phyloP scores from a whole-genome alignment of 2,888 invertebrate genomes.

The Calliphora vomitoria region DNA sequence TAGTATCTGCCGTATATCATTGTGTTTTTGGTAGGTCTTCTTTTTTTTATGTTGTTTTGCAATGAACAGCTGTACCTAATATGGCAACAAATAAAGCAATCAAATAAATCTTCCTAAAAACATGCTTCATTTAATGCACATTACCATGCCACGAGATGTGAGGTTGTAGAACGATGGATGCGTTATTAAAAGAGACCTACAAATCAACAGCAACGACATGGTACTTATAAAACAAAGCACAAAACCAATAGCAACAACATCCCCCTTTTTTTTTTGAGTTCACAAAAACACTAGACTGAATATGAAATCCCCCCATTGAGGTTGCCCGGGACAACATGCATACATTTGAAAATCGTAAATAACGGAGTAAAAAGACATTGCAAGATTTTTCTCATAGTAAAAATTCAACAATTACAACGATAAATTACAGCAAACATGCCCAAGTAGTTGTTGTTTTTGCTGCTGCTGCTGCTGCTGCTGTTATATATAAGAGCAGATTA shows the following conservation, averaged over 20 bases:
- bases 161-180: conserved; percentile 50
- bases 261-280: neutral
- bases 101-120: conserved; percentile 82
- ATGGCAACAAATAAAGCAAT: conserved; percentile 80
- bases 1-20: conserved; percentile 51
- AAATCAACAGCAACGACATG: conserved; percentile 62
- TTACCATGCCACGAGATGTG: conserved; percentile 77
- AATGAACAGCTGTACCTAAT: conserved; percentile 71
- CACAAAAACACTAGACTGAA: neutral
- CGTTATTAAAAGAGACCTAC: conserved; percentile 67
- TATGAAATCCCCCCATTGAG: conserved; percentile 4
- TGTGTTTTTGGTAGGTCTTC: conserved; percentile 27
- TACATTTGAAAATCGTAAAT: conserved; percentile 48
- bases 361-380: conserved; percentile 64
- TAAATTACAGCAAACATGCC: conserved; percentile 70
- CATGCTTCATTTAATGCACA: conserved; percentile 84
- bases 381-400: conserved; percentile 57
- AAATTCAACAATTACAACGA: conserved; percentile 67
- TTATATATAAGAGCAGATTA: conserved; percentile 77
- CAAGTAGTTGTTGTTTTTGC: conserved; percentile 30
- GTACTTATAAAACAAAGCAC: neutral
- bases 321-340: neutral
- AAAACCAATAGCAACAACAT: conserved; percentile 36
- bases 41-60: neutral
- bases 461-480: conserved; percentile 32